These are phyloP conservation scores for Betta splendens DNA, from an alignment of 2,797 vertebrate genomes.

Conservation along the genomic window DNA sequence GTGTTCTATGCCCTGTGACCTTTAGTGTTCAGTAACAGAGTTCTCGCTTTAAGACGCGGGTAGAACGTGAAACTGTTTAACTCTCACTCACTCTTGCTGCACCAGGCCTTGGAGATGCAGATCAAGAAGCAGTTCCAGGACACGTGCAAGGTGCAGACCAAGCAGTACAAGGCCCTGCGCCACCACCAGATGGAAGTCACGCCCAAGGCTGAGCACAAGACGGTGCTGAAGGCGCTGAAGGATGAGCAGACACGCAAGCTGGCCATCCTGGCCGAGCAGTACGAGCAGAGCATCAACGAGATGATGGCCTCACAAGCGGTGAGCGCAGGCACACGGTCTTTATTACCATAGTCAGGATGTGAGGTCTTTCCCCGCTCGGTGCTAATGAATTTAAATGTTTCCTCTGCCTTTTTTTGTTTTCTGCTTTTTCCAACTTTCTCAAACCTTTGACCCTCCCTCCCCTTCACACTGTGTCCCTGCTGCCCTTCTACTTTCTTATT, in stretches of 20 bases:
- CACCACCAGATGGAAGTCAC: constrained; percentile 99
- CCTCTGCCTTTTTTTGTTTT: not conserved
- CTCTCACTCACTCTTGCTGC: not conserved
- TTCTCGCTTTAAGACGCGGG: not conserved
- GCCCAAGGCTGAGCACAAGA: constrained; percentile 99
- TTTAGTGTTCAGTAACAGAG: constrained; percentile 25
- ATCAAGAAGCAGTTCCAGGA: constrained; percentile 99
- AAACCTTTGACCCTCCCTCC: not conserved
- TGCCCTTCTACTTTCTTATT: constrained; percentile 21
- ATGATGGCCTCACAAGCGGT: constrained; percentile 99
- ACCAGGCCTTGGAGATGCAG: constrained; percentile 96
- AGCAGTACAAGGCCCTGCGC: constrained; percentile 99
- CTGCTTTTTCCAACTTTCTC: not conserved
- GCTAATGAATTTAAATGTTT: constrained; percentile 20
- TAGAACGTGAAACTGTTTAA: not conserved
- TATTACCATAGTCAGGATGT: not conserved
- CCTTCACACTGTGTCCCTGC: constrained; percentile 23
- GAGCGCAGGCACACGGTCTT: constrained; percentile 51
- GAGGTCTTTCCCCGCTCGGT: constrained; percentile 36
- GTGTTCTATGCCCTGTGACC: constrained; percentile 5
- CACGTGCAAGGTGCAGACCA: constrained; percentile 99
- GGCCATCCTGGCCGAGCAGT: constrained; percentile 92
- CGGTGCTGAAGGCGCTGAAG: constrained; percentile 95
- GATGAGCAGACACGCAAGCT: constrained; percentile 95
- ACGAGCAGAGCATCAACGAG: constrained; percentile 99